Evolutionary conservation across 2,797 vertebrate genomes (phyloP).

Genomic region (Phataginus tricuspis): DNA sequence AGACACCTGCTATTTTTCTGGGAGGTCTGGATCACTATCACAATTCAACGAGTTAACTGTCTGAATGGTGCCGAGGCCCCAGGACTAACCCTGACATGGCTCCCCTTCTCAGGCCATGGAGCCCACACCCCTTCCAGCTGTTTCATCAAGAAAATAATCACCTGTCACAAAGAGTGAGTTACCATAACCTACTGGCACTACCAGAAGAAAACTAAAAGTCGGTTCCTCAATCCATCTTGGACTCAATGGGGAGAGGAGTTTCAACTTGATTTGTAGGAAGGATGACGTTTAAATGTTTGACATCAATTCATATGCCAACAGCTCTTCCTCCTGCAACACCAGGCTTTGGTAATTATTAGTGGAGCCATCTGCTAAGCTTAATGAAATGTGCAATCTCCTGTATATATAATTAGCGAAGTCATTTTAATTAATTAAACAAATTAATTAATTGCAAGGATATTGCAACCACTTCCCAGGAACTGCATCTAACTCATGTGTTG

Average conservation of each 20-base stretch:
- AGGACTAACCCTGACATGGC: neutral
- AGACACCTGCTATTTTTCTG: neutral
- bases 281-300: neutral
- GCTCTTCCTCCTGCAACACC: neutral
- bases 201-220: neutral
- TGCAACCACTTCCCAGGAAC: constrained; percentile 68
- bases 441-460: constrained; percentile 80
- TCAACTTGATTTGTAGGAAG: constrained; percentile 1
- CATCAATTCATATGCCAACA: neutral
- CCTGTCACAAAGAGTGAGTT: neutral
- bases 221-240: neutral
- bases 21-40: neutral
- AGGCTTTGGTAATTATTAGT: constrained; percentile 73
- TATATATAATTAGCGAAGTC: constrained; percentile 77
- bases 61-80: neutral
- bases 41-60: neutral
- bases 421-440: constrained; percentile 82
- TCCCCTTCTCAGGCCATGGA: neutral
- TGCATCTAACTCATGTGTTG: constrained; percentile 62
- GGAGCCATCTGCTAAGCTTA: constrained; percentile 77
- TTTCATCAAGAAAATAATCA: neutral
- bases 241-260: neutral
- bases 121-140: neutral
- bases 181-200: neutral
- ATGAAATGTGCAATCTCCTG: constrained; percentile 81